phyloP scores from a whole-genome alignment of 2,113 vertebrate species.

The Perca fluviatilis region DNA sequence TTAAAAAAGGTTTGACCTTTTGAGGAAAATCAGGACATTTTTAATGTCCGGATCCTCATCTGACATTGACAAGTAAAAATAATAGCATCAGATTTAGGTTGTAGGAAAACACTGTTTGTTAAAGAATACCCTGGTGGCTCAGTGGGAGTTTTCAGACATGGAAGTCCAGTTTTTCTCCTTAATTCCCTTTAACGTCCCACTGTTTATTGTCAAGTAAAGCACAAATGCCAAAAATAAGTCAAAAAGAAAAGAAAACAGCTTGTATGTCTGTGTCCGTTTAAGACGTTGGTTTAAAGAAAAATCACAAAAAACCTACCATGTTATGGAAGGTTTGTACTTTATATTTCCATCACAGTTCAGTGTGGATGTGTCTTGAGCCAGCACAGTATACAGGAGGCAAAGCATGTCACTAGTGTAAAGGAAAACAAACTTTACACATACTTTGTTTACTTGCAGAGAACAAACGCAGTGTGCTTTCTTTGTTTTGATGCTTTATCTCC shows the following conservation, averaged over 20 bases:
- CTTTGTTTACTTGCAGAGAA: slow-evolving; percentile 25
- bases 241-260: slow-evolving; percentile 16
- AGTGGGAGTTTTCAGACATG: slow-evolving; percentile 20
- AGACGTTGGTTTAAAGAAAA: slow-evolving; percentile 27
- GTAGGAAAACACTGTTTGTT: slow-evolving; percentile 56
- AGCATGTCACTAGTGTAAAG: slow-evolving; percentile 26
- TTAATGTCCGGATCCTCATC: slow-evolving; percentile 72
- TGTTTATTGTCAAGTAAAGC: slow-evolving; percentile 31
- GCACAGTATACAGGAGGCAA: slow-evolving; percentile 22
- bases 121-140: slow-evolving; percentile 47
- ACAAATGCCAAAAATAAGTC: slow-evolving; percentile 36
- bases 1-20: slow-evolving; percentile 83
- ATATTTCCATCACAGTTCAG: slow-evolving; percentile 37
- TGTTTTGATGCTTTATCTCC: slow-evolving; percentile 32
- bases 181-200: not conserved
- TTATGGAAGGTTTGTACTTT: slow-evolving; percentile 22
- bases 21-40: slow-evolving; percentile 74
- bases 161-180: slow-evolving; percentile 11
- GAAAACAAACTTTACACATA: slow-evolving; percentile 20
- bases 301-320: slow-evolving; percentile 8
- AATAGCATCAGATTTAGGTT: slow-evolving; percentile 57
- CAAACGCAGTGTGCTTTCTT: slow-evolving; percentile 27
- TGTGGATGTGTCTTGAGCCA: slow-evolving; percentile 25
- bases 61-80: slow-evolving; percentile 56
- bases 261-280: slow-evolving; percentile 13